phyloP scores from a whole-genome alignment of 2,888 invertebrate species.

The Bibio marci region DNA sequence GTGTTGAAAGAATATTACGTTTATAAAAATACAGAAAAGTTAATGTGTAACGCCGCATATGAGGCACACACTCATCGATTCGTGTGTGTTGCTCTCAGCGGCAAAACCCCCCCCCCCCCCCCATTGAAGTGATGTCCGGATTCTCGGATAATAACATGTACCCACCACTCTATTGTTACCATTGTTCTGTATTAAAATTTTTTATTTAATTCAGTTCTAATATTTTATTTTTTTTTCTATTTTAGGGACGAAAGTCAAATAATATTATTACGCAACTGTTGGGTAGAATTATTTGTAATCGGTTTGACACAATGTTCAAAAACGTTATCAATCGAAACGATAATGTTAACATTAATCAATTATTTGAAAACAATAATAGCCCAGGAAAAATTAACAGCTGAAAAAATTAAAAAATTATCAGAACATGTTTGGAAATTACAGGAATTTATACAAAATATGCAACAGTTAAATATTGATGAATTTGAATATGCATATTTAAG shows the following conservation, averaged over 20 bases:
- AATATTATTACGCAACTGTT: constrained; percentile 66
- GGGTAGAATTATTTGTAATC: constrained; percentile 83
- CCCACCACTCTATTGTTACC: too few species aligned
- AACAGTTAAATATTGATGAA: constrained; percentile 57
- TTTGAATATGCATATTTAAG: constrained; percentile 79
- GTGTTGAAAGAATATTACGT: too few species aligned
- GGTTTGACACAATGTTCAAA: constrained; percentile 77
- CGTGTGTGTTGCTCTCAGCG: too few species aligned
- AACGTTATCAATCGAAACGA: constrained; percentile 57
- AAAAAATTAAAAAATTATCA: constrained; percentile 56
- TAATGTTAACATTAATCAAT: constrained; percentile 64
- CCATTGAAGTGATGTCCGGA: too few species aligned
- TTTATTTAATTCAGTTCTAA: too few species aligned
- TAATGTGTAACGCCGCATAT: too few species aligned
- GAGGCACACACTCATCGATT: too few species aligned
- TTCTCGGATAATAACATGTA: too few species aligned
- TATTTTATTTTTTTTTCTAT: constrained; percentile 14
- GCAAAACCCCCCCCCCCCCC: too few species aligned
- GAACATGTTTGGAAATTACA: constrained; percentile 67
- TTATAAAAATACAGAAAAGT: too few species aligned
- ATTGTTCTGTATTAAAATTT: too few species aligned
- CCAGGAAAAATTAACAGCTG: constrained; percentile 59
- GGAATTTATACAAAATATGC: constrained; percentile 61
- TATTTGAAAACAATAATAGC: too few species aligned
- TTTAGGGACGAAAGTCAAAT: constrained; percentile 68